phyloP scores from a whole-genome alignment of 92 coral and sea anemone species.

The Heteractis magnifica region DNA sequence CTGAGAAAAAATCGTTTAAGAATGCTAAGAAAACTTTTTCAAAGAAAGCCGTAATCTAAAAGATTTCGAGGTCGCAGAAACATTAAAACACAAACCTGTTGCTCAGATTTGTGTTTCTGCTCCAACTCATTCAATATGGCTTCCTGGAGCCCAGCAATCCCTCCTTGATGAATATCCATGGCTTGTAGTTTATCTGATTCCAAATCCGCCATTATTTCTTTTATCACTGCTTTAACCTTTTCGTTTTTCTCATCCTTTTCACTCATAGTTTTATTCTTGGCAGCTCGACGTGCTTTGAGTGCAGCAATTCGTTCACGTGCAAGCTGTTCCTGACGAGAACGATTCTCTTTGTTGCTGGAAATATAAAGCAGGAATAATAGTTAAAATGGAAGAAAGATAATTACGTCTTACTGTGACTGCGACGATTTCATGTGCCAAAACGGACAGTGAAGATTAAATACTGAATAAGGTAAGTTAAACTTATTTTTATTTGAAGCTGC shows the following conservation, averaged over 20 bases:
- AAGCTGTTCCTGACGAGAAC: slow-evolving; percentile 90
- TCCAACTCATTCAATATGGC: slow-evolving; percentile 89
- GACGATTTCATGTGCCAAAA: no score
- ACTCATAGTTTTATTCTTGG: slow-evolving; percentile 39
- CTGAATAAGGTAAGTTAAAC: no score
- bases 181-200: slow-evolving; percentile 74
- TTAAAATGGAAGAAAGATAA: neutral
- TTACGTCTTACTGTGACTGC: no score
- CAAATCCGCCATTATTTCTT: slow-evolving; percentile 70
- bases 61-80: neutral
- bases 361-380: neutral
- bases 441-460: no score
- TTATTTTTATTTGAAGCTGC: no score
- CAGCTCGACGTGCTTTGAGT: slow-evolving; percentile 80
- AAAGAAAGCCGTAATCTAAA: no score
- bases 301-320: slow-evolving; percentile 96
- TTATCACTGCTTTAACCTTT: slow-evolving; percentile 58
- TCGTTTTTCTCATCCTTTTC: slow-evolving; percentile 73
- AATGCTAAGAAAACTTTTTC: no score
- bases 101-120: slow-evolving; percentile 87
- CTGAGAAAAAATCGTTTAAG: slow-evolving; percentile 27
- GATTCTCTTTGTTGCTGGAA: slow-evolving; percentile 80
- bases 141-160: slow-evolving; percentile 76
- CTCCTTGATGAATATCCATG: slow-evolving; percentile 84
- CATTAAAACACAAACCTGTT: slow-evolving; percentile 55